phyloP scores from a whole-genome alignment of 1,140 invertebrate genomes.

The Anadara kagoshimensis region DNA sequence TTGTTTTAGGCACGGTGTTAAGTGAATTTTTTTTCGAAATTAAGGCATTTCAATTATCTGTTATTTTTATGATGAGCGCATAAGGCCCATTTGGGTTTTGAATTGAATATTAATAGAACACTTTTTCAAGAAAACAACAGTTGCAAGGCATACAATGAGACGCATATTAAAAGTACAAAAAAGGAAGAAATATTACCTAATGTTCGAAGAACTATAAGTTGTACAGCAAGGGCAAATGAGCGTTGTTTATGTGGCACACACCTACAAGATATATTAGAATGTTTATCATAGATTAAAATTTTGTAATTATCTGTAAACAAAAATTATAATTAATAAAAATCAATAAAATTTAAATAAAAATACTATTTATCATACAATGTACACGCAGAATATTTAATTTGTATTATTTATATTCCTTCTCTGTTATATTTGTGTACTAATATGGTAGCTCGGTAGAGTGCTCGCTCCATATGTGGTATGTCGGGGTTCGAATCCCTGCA shows the following conservation, averaged over 20 bases:
- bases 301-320: too few species aligned
- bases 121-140: too few species aligned
- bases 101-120: too few species aligned
- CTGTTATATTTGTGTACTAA: too few species aligned
- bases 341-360: too few species aligned
- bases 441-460: too few species aligned
- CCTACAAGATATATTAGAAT: constrained; percentile 14
- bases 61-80: background rate
- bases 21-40: background rate
- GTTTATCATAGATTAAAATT: background rate
- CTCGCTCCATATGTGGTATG: too few species aligned
- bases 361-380: too few species aligned
- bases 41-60: background rate
- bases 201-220: constrained; percentile 31
- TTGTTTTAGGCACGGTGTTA: background rate
- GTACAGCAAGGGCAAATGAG: constrained; percentile 33
- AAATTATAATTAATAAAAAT: too few species aligned
- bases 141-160: background rate
- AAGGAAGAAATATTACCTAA: constrained; percentile 14
- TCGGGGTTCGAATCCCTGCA: too few species aligned
- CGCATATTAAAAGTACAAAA: background rate
- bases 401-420: too few species aligned
- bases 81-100: background rate
- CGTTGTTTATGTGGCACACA: constrained; percentile 37
- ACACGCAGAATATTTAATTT: too few species aligned